Evolutionary conservation across 2,113 vertebrate genomes (phyloP), one percentile per base, ranked within the genome.

Genomic region (Paramisgurnus dabryanus): DNA sequence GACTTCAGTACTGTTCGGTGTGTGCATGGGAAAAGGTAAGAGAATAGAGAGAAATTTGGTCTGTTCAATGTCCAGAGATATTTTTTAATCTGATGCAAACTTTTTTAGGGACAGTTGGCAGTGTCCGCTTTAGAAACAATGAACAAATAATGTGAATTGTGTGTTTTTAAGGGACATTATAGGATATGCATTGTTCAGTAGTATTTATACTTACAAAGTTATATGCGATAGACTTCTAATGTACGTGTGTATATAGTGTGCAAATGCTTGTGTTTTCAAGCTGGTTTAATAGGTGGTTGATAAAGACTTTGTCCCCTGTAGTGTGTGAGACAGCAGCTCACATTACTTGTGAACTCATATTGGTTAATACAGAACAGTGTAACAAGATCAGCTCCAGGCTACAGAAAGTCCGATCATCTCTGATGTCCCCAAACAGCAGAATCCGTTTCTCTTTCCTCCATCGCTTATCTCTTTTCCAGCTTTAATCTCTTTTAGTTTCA

Each of bases 11-110:
- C 79, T 91, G 92, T 83, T 89, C 90, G 11, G 86, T 91, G 85
- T 89, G 91, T 89, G 89, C 91, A 67, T 93, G 91, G 92, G 90
- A 93, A 84, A 93, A 93, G 92, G 93, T 93, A 92, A 92, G 92
- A 67, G 39, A 58, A 61, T 3, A 66, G 69, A 55, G n/a, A 34
- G 27, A 34, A 34, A 34, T 34, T 2, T 34, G 27, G 27, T 34
- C 27, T 34, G 27, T 34, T 34, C 45, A 47, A 6, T 47, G 45
- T 47, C 45, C 27, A 34, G 27, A 34, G 2, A 34, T 1, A 34
- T 34, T 34, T 34, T 34, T 34, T 34, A 34, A 34, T 34, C 27
- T 34, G 27, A 49, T 0, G 47, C 8, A 49, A 49, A 2, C 11
- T 49, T 49, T 10, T 49, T 11, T 11, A 49, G 47, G 47, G 9